A percentile compares a stretch with the other conserved stretches of the same genome.
Conservation (phyloP, 2,888 invertebrate genomes). For the Drosophila kuntzei region DNA sequence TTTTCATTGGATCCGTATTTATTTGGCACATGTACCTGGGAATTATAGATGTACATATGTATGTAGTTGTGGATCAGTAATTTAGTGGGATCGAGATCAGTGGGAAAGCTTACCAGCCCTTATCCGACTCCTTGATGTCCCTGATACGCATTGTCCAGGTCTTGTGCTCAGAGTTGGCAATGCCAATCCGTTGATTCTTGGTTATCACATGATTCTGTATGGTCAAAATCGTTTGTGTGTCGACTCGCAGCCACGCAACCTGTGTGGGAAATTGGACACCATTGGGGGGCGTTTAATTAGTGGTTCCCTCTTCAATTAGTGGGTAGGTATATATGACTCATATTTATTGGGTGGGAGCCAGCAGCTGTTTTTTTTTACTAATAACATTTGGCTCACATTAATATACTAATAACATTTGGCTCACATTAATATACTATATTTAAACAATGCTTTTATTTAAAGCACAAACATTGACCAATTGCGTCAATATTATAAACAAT, state of each 20-base stretch:
- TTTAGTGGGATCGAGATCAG: too few species aligned
- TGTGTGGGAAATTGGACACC: constrained; percentile 50
- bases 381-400: not conserved
- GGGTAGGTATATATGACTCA: not conserved
- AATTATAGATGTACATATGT: too few species aligned
- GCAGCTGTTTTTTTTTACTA: not conserved
- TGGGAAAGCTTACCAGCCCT: constrained; percentile 87
- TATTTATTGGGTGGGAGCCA: not conserved
- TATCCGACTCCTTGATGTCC: constrained; percentile 92
- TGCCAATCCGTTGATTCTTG: constrained; percentile 93
- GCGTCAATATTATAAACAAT: not conserved
- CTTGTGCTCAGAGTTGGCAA: constrained; percentile 91
- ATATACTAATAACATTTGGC: not conserved
- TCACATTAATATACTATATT: constrained; percentile 1
- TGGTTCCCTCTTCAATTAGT: not conserved
- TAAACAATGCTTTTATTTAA: not conserved
- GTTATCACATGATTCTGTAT: constrained; percentile 96
- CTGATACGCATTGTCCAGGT: constrained; percentile 93
- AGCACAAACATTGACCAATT: not conserved
- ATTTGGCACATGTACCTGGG: constrained; percentile 86
- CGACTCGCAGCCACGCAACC: constrained; percentile 86
- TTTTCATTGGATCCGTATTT: constrained; percentile 86
- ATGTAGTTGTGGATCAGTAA: not conserved
- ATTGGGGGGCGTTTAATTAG: constrained; percentile 21
- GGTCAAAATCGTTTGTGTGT: constrained; percentile 95